Evolutionary conservation across 2,888 invertebrate genomes (phyloP).

Genomic region (Macrosoma leucophasiata): DNA sequence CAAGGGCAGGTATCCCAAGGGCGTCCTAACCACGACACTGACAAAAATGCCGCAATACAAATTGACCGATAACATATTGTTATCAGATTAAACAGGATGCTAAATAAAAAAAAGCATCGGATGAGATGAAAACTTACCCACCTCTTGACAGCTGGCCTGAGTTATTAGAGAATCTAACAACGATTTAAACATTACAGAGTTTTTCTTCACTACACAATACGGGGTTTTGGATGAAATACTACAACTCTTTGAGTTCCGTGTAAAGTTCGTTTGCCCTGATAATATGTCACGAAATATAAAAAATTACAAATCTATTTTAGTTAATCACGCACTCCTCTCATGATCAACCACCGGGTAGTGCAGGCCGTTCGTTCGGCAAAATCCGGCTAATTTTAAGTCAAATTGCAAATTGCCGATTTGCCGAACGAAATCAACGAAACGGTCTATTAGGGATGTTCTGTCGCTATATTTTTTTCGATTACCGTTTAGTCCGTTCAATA

Average conservation of each 20-base stretch:
- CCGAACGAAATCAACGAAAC: too few relatives aligned
- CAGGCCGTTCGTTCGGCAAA: slow-evolving; percentile 29
- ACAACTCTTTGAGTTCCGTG: slow-evolving; percentile 37
- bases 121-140: slow-evolving; percentile 77
- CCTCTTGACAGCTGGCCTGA: slow-evolving; percentile 84
- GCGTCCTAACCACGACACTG: slow-evolving; percentile 31
- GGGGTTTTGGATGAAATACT: slow-evolving; percentile 40
- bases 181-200: slow-evolving; percentile 78
- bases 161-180: slow-evolving; percentile 77
- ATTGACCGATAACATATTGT: slow-evolving; percentile 18
- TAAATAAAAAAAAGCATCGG: slow-evolving; percentile 13
- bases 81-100: slow-evolving; percentile 7
- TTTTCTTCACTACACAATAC: slow-evolving; percentile 50
- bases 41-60: slow-evolving; percentile 23
- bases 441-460: too few relatives aligned
- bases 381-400: too few relatives aligned
- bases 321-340: slow-evolving; percentile 61
- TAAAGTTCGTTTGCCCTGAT: slow-evolving; percentile 57
- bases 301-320: slow-evolving; percentile 69
- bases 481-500: too few relatives aligned
- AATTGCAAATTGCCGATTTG: too few relatives aligned
- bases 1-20: slow-evolving; percentile 66
- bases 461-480: too few relatives aligned
- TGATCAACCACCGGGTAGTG: slow-evolving; percentile 57
- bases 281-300: slow-evolving; percentile 64